Conservation (phyloP, 2,113 vertebrate genomes). For the Passer domesticus region DNA sequence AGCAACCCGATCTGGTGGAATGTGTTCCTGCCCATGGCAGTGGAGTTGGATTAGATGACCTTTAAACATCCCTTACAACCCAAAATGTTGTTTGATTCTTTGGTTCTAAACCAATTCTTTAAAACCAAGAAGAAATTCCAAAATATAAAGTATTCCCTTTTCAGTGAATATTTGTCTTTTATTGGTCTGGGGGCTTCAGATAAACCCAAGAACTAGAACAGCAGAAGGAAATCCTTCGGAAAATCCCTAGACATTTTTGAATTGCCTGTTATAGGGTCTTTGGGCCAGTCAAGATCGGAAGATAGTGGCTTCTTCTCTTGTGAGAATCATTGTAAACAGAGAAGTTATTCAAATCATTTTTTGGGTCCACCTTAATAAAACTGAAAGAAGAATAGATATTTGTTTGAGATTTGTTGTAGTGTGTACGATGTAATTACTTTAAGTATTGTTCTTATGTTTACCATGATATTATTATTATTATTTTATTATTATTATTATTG, state of each 20-base stretch:
- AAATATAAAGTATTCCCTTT: not conserved
- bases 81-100: not conserved
- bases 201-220: not conserved
- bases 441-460: constrained; percentile 3
- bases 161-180: not conserved
- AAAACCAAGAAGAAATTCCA: not conserved
- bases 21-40: fast-evolving
- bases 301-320: not conserved
- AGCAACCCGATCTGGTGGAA: not conserved
- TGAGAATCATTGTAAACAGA: not conserved
- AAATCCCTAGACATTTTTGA: not conserved
- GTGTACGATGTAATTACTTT: not conserved
- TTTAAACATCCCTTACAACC: not conserved
- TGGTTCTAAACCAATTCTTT: not conserved
- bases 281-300: not conserved
- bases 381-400: not conserved
- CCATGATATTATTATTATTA: not conserved
- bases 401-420: not conserved
- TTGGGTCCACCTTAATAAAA: not conserved
- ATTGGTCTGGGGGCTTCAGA: not conserved
- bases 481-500: not conserved
- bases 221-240: not conserved
- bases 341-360: not conserved
- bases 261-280: not conserved
- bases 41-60: no score